phyloP scores from a whole-genome alignment of 2,888 invertebrate genomes.

The Proisotoma minuta region DNA sequence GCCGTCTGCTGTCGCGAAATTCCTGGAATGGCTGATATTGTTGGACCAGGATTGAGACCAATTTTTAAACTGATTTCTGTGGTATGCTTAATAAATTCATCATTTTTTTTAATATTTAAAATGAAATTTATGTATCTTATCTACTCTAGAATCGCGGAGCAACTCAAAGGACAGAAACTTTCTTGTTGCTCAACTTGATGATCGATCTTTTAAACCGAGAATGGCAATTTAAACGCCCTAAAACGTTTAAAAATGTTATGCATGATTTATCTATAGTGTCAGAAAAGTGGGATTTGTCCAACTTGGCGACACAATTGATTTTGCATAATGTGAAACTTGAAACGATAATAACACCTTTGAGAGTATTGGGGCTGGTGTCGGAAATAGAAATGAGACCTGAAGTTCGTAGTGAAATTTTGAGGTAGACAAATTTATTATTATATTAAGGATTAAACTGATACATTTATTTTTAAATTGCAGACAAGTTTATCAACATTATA shows the following conservation, averaged over 20 bases:
- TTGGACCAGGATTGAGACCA: slow-evolving; percentile 25
- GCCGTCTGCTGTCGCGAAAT: slow-evolving; percentile 35
- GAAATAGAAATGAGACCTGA: slow-evolving; percentile 29
- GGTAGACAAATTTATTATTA: slow-evolving; percentile 14
- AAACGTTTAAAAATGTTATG: slow-evolving; percentile 10
- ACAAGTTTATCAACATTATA: slow-evolving; percentile 21
- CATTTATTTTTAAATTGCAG: slow-evolving; percentile 3
- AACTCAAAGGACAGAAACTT: slow-evolving; percentile 25
- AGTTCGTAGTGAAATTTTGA: slow-evolving; percentile 38
- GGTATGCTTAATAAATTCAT: slow-evolving; percentile 2
- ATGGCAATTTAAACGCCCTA: slow-evolving; percentile 19
- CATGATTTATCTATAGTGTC: slow-evolving; percentile 26
- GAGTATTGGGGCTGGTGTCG: slow-evolving; percentile 24
- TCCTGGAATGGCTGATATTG: slow-evolving; percentile 24
- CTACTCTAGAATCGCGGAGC: slow-evolving; percentile 24
- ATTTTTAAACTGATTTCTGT: slow-evolving; percentile 22
- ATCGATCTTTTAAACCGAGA: slow-evolving; percentile 30
- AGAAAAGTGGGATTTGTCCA: slow-evolving; percentile 38
- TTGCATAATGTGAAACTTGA: slow-evolving; percentile 17
- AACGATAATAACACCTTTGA: slow-evolving; percentile 1
- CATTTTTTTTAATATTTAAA: background rate
- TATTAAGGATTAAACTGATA: background rate
- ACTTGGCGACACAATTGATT: slow-evolving; percentile 24
- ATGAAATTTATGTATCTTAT: background rate
- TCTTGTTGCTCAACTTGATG: slow-evolving; percentile 26